Percentiles rank a stretch among this genome's conserved stretches.
Conservation (phyloP, 2,113 vertebrate genomes). For the rabbit (Oryctolagus cuniculus) region DNA sequence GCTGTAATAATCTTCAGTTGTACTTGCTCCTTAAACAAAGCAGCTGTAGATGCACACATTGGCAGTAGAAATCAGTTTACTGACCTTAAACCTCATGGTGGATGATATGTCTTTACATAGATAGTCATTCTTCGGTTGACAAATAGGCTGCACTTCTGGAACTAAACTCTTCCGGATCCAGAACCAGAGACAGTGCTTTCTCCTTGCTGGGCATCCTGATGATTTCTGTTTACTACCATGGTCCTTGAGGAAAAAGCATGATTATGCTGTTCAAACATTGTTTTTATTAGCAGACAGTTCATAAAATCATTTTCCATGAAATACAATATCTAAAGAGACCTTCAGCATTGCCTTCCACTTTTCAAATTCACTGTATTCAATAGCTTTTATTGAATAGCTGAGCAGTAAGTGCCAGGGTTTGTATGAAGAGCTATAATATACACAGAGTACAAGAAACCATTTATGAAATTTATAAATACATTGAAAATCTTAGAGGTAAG, state of each 20-base stretch:
- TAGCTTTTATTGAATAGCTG: not conserved
- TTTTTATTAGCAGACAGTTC: constrained; percentile 36
- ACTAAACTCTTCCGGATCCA: not conserved
- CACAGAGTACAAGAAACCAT: not conserved
- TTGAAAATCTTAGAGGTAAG: not conserved
- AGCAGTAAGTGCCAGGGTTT: not conserved
- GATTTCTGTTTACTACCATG: not conserved
- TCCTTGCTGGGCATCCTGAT: not conserved
- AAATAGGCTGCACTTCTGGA: not conserved
- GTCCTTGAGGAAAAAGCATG: not conserved
- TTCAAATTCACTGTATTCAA: not conserved
- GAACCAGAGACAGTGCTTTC: not conserved
- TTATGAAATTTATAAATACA: constrained; percentile 6
- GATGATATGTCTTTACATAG: not conserved
- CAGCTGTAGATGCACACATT: not conserved
- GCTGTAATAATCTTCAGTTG: not conserved
- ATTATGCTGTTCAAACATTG: not conserved
- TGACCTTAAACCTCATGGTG: not conserved
- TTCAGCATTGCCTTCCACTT: not conserved
- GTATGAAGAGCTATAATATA: not conserved
- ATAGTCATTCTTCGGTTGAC: not conserved
- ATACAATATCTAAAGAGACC: not conserved
- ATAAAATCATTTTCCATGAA: not conserved
- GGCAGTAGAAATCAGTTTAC: not conserved
- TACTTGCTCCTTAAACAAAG: not conserved